Evolutionary conservation across 2,888 invertebrate species (phyloP), one percentile per base, ranked within the genome.

Genomic region (Zhuqinia jingwanae): DNA sequence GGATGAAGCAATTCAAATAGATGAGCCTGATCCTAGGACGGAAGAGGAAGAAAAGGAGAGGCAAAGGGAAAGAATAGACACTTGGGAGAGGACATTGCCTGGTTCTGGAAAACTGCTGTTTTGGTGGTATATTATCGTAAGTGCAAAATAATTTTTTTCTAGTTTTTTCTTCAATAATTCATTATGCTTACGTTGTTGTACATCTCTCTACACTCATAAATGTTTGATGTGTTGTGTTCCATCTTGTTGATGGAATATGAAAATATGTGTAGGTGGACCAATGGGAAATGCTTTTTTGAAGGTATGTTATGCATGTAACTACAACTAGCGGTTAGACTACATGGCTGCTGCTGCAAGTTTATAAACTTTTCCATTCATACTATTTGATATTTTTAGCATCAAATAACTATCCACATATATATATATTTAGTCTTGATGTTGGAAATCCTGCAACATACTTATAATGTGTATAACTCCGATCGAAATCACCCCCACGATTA

Each of bases 81-180:
- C 42, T 25, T 86, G 86, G 86, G 86, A 86, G 15, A 11, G 70
- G 60, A 76, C 76, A 13, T 3, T 86, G 25, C 86, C 86, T 8
- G 86, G 86, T 8, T 50, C 68, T 17, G 86, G 86, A 13, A 81
- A 65, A 42, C 22, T 86, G 8, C 27, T 86, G 6, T 47, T 86
- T n/a, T 86, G 76, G 81, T 86, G 86, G 86, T 86, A 76, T 25
- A 58, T 80, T 25, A 50, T 86, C 15, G 86, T 86, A 86, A 81
- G 86, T 42, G 25, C 10, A 17, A 8, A 53, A n/a, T 53, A 53
- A 53, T n/a, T n/a, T 11, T 11, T n/a, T 17, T 53, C 20, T 53
- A 5, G 6, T 11, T 8, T 15, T 1, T 17, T 6, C 20, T 53
- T 53, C n/a, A n/a, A n/a, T n/a, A n/a, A n/a, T n/a, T 17, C 1